Base-by-base conservation (phyloP, 2,113 vertebrate genomes). In the human (Homo sapiens) region DNA sequence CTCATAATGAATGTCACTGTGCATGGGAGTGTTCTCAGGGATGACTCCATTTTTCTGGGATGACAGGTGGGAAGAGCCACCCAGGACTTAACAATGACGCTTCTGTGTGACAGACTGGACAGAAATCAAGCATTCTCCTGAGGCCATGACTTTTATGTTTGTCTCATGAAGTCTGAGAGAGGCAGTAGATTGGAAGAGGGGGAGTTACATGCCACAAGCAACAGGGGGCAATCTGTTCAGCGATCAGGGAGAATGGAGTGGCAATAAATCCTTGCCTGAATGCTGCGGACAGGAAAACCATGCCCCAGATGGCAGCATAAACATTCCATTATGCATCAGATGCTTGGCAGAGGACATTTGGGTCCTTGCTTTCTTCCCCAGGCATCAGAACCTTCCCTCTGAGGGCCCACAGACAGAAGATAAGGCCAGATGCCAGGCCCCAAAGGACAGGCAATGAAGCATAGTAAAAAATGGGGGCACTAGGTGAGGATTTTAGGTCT, bases 401-500 rank as follows among this genome's bases (percentile, higher is more conserved):
- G 8, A 75, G 43, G 66, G 38, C 27, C 50, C 57, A 64, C 38
- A 93, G 52, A 73, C 50, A 78, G 55, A 55, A 93, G 40, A 50
- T 70, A 89, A 90, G 48, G 10, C 55, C 30, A 89, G 35, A 72
- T 45, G 32, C 43, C 76, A 43, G 64, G 40, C 2, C 70, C 30
- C 18, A 52, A 66, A 45, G 61, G 48, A 92, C 22, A 91, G 32
- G 14, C 30, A 79, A 43, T 79, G 32, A 86, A 3, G 30, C 18
- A 75, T 23, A 80, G 43, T 66, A 40, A 81, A 93, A 81, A 93
- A 68, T 66, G 5, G 17, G 78, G 38, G 8, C 22, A 75, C n/a
- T 38, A 97, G 25, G 86, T 86, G 59, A 93, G 43, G 30, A 94
- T 82, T 92, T 96, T 89, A 83, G 61, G 25, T 95, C 52, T 96